A percentile compares a stretch with the other conserved stretches of the same genome.
Evolutionary conservation across 30 jellyfish, hydroid and myxozoan species (phyloP).

Genomic region (Hydractinia echinata): DNA sequence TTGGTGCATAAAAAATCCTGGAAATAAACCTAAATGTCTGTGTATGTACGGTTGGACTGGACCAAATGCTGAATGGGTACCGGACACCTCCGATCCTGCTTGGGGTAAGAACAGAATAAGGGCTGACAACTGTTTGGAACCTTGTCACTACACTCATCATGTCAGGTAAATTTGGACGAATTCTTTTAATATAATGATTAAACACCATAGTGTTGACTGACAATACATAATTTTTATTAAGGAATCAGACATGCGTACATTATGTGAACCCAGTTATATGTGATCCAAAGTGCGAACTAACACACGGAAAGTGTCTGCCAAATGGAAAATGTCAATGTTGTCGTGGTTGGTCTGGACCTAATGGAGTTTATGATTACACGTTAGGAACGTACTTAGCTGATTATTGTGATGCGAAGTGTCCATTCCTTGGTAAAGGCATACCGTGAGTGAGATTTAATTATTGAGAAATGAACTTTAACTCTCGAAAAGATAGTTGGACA

Average conservation of each 20-base stretch:
- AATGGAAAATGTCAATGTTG: neutral
- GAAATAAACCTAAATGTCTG: slow-evolving; percentile 1
- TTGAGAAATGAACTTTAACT: neutral
- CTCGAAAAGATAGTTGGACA: too few species aligned
- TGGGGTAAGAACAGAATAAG: slow-evolving; percentile 34
- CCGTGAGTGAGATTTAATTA: neutral
- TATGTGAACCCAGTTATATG: neutral
- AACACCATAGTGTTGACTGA: too few species aligned
- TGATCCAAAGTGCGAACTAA: slow-evolving; percentile 2
- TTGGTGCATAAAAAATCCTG: neutral
- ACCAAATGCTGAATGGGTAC: neutral
- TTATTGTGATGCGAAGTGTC: slow-evolving; percentile 1
- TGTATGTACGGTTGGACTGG: slow-evolving; percentile 40
- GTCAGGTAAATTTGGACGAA: neutral
- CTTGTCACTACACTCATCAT: slow-evolving; percentile 30
- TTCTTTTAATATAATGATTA: too few species aligned
- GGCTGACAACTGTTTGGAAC: slow-evolving; percentile 11
- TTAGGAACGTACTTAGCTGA: neutral
- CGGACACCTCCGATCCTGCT: slow-evolving; percentile 12
- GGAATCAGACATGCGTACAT: neutral
- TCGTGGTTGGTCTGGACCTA: slow-evolving; percentile 15
- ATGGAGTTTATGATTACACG: neutral
- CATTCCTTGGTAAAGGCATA: neutral
- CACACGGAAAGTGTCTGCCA: slow-evolving; percentile 8
- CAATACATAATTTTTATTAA: neutral